These are phyloP conservation scores for Phanerotoma sp. DNA, from an alignment of 2,888 invertebrate genomes.

Conservation along the genomic window DNA sequence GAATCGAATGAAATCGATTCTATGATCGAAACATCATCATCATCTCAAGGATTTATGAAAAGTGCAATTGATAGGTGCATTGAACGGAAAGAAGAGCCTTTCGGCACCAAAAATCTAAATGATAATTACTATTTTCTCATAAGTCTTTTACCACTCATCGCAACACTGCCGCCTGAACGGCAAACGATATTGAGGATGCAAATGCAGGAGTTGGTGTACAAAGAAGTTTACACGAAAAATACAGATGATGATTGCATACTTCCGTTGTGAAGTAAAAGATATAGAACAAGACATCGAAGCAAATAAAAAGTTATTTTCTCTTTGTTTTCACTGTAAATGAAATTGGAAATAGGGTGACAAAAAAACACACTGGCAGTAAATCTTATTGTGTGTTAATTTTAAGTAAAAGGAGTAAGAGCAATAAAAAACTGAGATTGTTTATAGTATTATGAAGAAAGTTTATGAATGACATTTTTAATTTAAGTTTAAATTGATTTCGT, in stretches of 20 bases:
- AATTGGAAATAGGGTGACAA: too few species aligned
- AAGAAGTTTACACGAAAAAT: slow-evolving; percentile 49
- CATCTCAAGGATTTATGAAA: not conserved
- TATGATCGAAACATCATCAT: not conserved
- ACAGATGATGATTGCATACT: slow-evolving; percentile 25
- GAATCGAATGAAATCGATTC: slow-evolving; percentile 52
- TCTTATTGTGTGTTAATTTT: too few species aligned
- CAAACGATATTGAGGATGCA: slow-evolving; percentile 54
- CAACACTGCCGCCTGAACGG: slow-evolving; percentile 50
- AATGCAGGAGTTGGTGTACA: slow-evolving; percentile 55
- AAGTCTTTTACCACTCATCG: slow-evolving; percentile 54
- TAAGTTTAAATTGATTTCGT: too few species aligned
- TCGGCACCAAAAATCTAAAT: slow-evolving; percentile 43
- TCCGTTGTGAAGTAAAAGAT: slow-evolving; percentile 15
- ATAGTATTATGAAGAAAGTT: too few species aligned
- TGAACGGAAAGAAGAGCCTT: slow-evolving; percentile 47
- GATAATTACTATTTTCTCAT: slow-evolving; percentile 57
- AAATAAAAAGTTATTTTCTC: too few species aligned
- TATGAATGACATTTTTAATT: too few species aligned
- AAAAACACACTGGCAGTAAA: too few species aligned
- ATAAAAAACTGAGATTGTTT: too few species aligned
- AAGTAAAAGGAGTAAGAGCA: too few species aligned
- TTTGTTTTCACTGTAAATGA: too few species aligned
- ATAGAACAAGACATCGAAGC: not conserved
- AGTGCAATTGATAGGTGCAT: slow-evolving; percentile 29